These are phyloP conservation scores for Leptocoma aspasia DNA, from an alignment of 2,113 vertebrate species.

Conservation along the genomic window DNA sequence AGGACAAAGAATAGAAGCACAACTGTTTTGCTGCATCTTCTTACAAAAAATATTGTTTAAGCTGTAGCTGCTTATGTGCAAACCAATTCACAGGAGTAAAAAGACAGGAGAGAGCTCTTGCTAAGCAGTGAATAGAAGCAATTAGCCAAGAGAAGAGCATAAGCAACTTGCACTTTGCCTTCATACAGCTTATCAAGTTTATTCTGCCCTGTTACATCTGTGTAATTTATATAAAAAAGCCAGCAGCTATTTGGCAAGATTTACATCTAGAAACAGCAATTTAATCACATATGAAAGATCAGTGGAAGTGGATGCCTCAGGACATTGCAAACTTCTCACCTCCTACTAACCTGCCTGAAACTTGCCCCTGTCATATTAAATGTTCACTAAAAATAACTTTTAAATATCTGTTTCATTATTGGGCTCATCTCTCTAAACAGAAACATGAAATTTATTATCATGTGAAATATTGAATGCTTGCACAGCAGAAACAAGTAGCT, in stretches of 20 bases:
- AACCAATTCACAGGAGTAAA: not conserved
- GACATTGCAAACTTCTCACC: slow-evolving; percentile 29
- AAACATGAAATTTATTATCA: not conserved
- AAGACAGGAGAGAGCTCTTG: not conserved
- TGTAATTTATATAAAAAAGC: slow-evolving; percentile 27
- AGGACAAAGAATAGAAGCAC: not conserved
- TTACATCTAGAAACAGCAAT: slow-evolving; percentile 28
- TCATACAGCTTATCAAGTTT: slow-evolving; percentile 1
- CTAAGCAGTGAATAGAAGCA: not conserved
- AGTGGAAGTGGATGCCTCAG: not conserved
- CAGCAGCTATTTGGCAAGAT: slow-evolving; percentile 39
- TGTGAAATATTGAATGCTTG: slow-evolving; percentile 10
- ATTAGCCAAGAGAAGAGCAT: not conserved
- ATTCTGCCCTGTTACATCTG: slow-evolving; percentile 2
- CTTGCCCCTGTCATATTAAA: not conserved
- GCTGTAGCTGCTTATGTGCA: not conserved
- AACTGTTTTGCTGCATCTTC: not conserved
- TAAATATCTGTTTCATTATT: slow-evolving; percentile 7
- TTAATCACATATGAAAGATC: slow-evolving; percentile 32
- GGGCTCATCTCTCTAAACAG: not conserved
- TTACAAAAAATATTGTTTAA: not conserved
- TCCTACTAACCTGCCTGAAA: slow-evolving; percentile 43
- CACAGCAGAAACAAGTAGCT: slow-evolving; percentile 29
- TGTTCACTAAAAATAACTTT: slow-evolving; percentile 29
- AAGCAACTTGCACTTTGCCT: not conserved